Percentiles rank a stretch among this genome's conserved stretches.
These are phyloP conservation scores for Lemur catta DNA, from an alignment of 2,797 vertebrate genomes.

Conservation along the genomic window DNA sequence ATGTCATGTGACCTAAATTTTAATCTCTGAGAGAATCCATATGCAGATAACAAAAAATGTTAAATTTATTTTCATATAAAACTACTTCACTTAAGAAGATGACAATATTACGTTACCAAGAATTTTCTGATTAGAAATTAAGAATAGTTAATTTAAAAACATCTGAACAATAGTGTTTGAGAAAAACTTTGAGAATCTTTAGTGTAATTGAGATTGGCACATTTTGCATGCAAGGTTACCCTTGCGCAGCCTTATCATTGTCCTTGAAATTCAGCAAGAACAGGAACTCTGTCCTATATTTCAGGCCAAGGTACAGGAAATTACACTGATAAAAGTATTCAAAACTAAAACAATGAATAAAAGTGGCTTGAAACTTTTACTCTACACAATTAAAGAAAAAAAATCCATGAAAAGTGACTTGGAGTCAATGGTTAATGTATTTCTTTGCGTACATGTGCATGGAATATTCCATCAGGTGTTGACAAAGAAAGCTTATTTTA, in stretches of 20 bases:
- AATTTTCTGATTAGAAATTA: neutral
- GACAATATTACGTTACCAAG: neutral
- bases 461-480: neutral
- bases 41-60: neutral
- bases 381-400: conserved; percentile 51
- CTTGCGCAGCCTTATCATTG: conserved; percentile 35
- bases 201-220: conserved; percentile 42
- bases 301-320: conserved; percentile 74
- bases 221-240: conserved; percentile 33
- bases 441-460: neutral
- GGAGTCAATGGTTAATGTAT: neutral
- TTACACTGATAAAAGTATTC: conserved; percentile 72
- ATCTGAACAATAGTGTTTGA: neutral
- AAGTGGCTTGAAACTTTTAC: conserved; percentile 57
- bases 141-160: neutral
- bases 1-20: neutral
- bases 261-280: conserved; percentile 50
- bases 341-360: conserved; percentile 78
- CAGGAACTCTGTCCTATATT: conserved; percentile 59
- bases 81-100: neutral
- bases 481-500: neutral
- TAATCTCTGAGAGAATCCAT: neutral
- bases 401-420: neutral
- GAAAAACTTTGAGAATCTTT: neutral
- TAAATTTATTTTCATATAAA: neutral